A percentile compares a stretch with the other conserved stretches of the same genome.
phyloP scores from a whole-genome alignment of 2,797 vertebrate genomes.

The Podarcis siculus region DNA sequence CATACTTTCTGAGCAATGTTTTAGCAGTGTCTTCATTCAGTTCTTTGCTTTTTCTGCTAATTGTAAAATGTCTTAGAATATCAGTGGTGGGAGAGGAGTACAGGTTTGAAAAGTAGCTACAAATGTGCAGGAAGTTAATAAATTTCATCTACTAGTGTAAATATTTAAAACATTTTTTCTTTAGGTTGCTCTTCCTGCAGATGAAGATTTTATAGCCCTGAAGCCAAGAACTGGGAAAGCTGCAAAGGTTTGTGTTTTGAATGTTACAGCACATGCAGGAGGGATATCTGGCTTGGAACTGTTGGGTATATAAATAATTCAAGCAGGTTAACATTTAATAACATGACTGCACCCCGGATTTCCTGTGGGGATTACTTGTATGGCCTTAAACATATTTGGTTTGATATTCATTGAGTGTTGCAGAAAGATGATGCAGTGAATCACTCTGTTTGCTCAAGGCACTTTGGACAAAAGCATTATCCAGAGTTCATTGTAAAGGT shows the following conservation, averaged over 20 bases:
- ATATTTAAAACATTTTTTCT: conserved; percentile 30
- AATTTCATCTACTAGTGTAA: neutral
- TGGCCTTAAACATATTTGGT: neutral
- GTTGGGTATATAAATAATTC: no score
- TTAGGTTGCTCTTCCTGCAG: conserved; percentile 91
- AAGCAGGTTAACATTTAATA: neutral
- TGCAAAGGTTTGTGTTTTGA: conserved; percentile 84
- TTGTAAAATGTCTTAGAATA: neutral
- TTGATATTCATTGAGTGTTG: neutral
- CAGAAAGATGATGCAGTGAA: neutral
- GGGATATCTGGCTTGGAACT: neutral
- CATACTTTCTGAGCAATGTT: neutral
- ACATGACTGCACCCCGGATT: neutral
- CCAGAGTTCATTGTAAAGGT: no score
- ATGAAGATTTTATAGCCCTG: conserved; percentile 87
- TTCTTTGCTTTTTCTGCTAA: neutral
- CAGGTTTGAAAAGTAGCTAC: neutral
- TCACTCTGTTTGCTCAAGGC: neutral
- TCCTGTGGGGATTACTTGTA: neutral
- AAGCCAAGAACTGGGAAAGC: conserved; percentile 93
- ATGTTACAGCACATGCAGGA: neutral
- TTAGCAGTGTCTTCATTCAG: neutral
- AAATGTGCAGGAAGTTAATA: neutral
- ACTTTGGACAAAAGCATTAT: neutral
- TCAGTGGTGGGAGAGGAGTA: neutral